Evolutionary conservation across 2,797 vertebrate genomes (phyloP).

Genomic region (Acestrorhynchus altus): DNA sequence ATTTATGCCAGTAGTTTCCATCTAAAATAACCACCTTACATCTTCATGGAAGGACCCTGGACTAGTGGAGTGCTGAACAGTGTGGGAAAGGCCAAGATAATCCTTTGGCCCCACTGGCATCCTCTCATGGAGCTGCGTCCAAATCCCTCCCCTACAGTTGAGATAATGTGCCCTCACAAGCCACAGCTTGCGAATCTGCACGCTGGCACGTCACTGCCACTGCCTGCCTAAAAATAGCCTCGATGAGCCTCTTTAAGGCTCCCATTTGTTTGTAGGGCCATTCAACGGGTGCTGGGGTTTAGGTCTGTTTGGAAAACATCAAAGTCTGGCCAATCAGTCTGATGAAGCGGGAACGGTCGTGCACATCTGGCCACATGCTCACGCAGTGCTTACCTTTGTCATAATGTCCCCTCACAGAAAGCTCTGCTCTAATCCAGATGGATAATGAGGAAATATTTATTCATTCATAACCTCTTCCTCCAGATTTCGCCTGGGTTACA

Average conservation of each 20-base stretch:
- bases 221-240: not conserved
- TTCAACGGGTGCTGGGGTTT: conserved; percentile 35
- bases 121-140: conserved; percentile 24
- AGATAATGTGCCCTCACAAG: conserved; percentile 22
- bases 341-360: conserved; percentile 44
- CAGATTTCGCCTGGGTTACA: conserved; percentile 42
- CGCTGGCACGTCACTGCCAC: not conserved
- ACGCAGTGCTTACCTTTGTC: conserved; percentile 41
- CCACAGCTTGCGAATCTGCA: conserved; percentile 2
- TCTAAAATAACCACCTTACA: not conserved
- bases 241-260: conserved; percentile 44
- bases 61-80: conserved; percentile 27
- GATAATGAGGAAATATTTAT: conserved; percentile 49
- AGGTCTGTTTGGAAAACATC: conserved; percentile 48
- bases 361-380: conserved; percentile 39
- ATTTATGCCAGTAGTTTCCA: not conserved
- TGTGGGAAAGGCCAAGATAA: conserved; percentile 33
- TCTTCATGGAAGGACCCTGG: not conserved
- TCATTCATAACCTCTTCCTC: conserved; percentile 35
- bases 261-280: conserved; percentile 45
- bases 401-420: conserved; percentile 29
- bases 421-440: conserved; percentile 25
- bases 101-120: conserved; percentile 29
- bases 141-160: conserved; percentile 27
- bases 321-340: conserved; percentile 54